These are phyloP conservation scores for Nyctereutes procyonoides DNA, from an alignment of 2,113 vertebrate genomes.

Conservation along the genomic window DNA sequence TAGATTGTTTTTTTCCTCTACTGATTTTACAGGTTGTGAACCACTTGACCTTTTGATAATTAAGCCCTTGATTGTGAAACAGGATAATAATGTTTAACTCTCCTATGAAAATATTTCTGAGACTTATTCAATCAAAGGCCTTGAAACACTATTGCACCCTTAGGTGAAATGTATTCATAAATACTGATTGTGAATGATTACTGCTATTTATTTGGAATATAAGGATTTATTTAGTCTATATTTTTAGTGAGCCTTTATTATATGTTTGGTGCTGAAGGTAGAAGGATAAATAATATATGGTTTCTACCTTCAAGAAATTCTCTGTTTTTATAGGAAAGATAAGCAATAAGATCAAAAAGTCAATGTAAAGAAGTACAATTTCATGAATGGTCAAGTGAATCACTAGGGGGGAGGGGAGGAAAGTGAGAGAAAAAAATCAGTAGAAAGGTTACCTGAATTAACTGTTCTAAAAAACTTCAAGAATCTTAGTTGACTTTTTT, in stretches of 20 bases:
- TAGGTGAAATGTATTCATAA: constrained; percentile 23
- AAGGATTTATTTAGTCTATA: constrained; percentile 22
- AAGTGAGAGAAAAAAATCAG: not conserved
- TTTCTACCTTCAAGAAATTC: constrained; percentile 1
- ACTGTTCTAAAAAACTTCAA: not conserved
- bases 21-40: constrained; percentile 36
- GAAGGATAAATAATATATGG: not conserved
- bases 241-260: not conserved
- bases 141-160: constrained; percentile 19
- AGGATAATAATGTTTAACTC: constrained; percentile 60
- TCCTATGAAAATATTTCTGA: constrained; percentile 29
- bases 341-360: constrained; percentile 3
- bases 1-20: constrained; percentile 35
- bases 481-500: not conserved
- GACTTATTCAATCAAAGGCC: constrained; percentile 38
- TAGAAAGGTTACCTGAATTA: not conserved
- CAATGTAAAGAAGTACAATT: not conserved
- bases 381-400: not conserved
- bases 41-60: constrained; percentile 61
- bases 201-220: constrained; percentile 49
- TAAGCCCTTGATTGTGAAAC: constrained; percentile 54
- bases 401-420: not conserved
- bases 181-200: constrained; percentile 41
- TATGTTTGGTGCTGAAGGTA: not conserved
- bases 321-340: not conserved